These are phyloP conservation scores for Abscondita cerata DNA, from an alignment of 2,888 invertebrate species.

Conservation along the genomic window DNA sequence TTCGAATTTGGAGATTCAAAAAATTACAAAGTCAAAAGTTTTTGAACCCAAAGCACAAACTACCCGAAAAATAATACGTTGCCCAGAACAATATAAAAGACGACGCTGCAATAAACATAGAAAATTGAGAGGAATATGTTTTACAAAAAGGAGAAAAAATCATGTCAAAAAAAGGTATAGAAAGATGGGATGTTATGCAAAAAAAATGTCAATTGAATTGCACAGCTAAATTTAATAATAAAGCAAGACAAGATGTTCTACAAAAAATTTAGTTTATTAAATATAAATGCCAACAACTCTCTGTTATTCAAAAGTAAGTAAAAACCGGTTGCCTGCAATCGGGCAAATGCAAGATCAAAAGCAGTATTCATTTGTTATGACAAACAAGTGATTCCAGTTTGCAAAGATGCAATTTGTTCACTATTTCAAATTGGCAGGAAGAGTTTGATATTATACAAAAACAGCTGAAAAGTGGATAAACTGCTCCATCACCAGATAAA, in stretches of 20 bases:
- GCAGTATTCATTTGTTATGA: not conserved
- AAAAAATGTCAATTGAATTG: not conserved
- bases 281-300: constrained; percentile 12
- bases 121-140: constrained; percentile 2
- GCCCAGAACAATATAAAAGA: not conserved
- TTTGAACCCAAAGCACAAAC: not conserved
- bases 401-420: not conserved
- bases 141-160: not conserved
- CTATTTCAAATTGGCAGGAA: not conserved
- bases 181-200: not conserved
- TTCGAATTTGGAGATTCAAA: not conserved
- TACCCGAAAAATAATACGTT: not conserved
- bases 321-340: constrained; percentile 9
- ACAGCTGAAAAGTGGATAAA: not conserved
- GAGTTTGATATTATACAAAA: not conserved
- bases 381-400: not conserved
- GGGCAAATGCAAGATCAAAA: not conserved
- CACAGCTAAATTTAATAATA: not conserved
- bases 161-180: not conserved
- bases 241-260: not conserved
- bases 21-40: not conserved
- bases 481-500: not conserved
- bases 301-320: constrained; percentile 11
- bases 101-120: not conserved
- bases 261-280: not conserved